Conservation (phyloP, 1,140 invertebrate genomes). For the Diorhabda sublineata region DNA sequence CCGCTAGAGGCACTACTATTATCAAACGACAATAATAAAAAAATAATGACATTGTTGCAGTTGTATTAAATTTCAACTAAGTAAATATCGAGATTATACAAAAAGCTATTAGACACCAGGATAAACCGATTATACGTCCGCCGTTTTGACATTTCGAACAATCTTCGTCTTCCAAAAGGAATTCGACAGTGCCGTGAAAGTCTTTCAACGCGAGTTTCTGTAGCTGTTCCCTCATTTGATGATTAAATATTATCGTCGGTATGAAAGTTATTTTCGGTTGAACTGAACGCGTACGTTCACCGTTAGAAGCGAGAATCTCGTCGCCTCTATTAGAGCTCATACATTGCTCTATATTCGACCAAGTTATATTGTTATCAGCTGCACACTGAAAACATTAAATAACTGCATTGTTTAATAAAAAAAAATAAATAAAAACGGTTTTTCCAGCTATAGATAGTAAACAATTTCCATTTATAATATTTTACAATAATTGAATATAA, state of each 20-base stretch:
- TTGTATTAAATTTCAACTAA: too few species aligned
- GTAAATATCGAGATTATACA: too few species aligned
- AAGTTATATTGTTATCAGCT: slow-evolving; percentile 17
- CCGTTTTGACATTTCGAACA: not conserved
- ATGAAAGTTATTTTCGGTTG: slow-evolving; percentile 55
- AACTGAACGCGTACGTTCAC: slow-evolving; percentile 53
- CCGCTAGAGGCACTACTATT: too few species aligned
- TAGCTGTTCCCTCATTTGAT: slow-evolving; percentile 31
- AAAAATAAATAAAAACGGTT: too few species aligned
- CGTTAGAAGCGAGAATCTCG: slow-evolving; percentile 52
- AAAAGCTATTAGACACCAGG: too few species aligned
- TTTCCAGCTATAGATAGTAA: too few species aligned
- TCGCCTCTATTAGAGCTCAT: slow-evolving; percentile 43
- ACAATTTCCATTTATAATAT: too few species aligned
- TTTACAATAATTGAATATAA: too few species aligned
- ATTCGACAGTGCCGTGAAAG: slow-evolving; percentile 16
- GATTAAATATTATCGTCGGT: slow-evolving; percentile 59
- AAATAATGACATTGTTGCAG: too few species aligned
- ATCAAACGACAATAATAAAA: too few species aligned
- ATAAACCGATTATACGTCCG: not conserved
- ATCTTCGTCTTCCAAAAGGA: not conserved
- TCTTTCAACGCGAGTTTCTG: slow-evolving; percentile 27
- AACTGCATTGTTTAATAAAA: too few species aligned
- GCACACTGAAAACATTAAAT: slow-evolving; percentile 30
- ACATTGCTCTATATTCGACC: slow-evolving; percentile 22